Base-by-base conservation (phyloP, 2,888 invertebrate species). In the Tinea semifulvella region DNA sequence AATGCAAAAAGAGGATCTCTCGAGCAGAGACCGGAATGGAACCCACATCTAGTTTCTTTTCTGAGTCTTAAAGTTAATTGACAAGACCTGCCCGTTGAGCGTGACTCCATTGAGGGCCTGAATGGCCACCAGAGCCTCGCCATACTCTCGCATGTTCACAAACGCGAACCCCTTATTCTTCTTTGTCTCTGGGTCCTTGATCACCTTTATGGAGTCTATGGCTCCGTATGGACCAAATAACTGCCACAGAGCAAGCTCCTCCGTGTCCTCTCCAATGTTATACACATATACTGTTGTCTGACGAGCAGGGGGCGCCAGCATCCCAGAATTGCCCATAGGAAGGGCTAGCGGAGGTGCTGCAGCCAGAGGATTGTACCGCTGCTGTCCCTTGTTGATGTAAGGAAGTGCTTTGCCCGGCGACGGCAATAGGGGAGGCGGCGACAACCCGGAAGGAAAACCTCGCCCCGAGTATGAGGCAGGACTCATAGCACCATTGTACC, bases 51-150 rank as follows among this genome's bases (percentile, higher is more conserved):
- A 46, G 25, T 42, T 42, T 48, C 50, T 72, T 70, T 82, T 82
- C 69, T 80, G 81, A 50, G 82, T 82, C 71, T 82, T 82, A 77
- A 82, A 82, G 71, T 79, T 82, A 75, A 82, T 82, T 43, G 82
- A 81, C 61, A 82, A 68, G 65, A 82, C 82, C 70, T 82, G 82
- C 55, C 81, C 82, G 55, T 81, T 82, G 69, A 82, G 80, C 69
- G 81, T 74, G 62, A 79, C 80, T 52, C 82, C 82, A 51, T 82
- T 82, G 60, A 82, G 76, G 44, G 79, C 76, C 64, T 80, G 81
- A 53, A 82, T 82, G 54, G 82, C 82, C 75, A 80, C 72, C 19
- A 82, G 76, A 14, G 82, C 82, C 68, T 82, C 82, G 52, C 81
- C 81, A 51, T 80, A 82, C 64, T 82, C 82, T 55, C 82, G 67